Conservation (phyloP, 1,140 invertebrate species). For the Anastatus disparis region DNA sequence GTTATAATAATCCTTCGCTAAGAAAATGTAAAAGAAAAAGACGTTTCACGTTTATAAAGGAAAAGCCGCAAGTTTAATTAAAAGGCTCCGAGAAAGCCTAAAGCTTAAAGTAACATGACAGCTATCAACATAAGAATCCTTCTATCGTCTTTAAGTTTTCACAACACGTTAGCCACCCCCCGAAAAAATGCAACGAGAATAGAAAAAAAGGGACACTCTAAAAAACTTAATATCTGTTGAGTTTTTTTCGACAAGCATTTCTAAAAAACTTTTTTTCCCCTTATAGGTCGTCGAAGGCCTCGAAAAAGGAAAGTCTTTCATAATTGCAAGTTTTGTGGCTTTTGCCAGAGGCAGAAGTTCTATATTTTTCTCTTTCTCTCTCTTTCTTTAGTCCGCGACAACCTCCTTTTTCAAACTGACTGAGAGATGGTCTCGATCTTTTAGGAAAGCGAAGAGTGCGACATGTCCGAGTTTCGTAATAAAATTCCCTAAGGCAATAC, state of each 20-base stretch:
- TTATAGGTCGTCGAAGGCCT: too few relatives aligned
- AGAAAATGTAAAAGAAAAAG: too few relatives aligned
- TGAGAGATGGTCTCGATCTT: background rate
- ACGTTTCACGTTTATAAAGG: too few relatives aligned
- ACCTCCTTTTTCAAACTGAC: background rate
- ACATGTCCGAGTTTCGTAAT: constrained; percentile 44
- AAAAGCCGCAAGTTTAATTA: too few relatives aligned
- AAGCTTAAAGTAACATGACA: too few relatives aligned
- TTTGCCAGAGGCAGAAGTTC: constrained; percentile 28
- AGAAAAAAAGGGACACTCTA: too few relatives aligned
- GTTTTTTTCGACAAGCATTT: constrained; percentile 26
- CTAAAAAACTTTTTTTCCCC: background rate
- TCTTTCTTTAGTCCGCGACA: background rate
- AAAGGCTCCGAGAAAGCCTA: too few relatives aligned
- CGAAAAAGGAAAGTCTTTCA: constrained; percentile 36
- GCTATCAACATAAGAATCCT: too few relatives aligned
- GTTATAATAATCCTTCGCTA: too few relatives aligned
- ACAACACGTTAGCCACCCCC: too few relatives aligned
- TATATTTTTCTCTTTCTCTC: background rate
- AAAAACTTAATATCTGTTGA: constrained; percentile 29
- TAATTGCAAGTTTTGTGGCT: constrained; percentile 51
- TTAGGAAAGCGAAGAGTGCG: background rate
- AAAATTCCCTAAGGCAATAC: constrained; percentile 46
- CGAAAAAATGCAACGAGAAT: too few relatives aligned
- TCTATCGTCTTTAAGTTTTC: too few relatives aligned